Evolutionary conservation across 2,113 vertebrate genomes (phyloP).

Genomic region (Theristicus caerulescens): DNA sequence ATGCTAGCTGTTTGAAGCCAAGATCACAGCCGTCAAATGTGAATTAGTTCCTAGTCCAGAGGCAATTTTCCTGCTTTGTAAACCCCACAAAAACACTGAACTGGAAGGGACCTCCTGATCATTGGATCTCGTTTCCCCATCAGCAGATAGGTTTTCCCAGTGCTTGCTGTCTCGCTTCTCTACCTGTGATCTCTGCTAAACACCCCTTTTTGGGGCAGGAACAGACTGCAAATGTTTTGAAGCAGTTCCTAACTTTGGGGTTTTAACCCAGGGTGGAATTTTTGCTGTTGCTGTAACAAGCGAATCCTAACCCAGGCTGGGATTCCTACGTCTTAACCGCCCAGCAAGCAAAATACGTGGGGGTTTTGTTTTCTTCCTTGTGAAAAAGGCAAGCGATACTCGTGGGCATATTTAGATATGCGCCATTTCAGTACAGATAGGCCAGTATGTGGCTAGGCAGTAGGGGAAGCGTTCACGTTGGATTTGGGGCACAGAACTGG

Average conservation of each 20-base stretch:
- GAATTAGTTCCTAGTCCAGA: not conserved
- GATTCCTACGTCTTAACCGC: not conserved
- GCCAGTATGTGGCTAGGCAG: not conserved
- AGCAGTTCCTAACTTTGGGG: not conserved
- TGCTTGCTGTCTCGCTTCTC: not conserved
- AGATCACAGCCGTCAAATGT: not conserved
- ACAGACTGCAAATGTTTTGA: not conserved
- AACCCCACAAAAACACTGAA: not conserved
- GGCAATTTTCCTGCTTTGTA: not conserved
- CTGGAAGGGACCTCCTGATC: not conserved
- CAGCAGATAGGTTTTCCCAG: not conserved
- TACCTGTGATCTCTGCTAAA: not conserved
- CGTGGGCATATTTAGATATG: fast-evolving
- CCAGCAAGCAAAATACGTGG: not conserved
- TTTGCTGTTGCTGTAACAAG: not conserved
- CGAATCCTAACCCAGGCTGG: not conserved
- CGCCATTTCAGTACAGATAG: not conserved
- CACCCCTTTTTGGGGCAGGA: not conserved
- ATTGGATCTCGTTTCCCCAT: not conserved
- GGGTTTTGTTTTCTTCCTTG: not conserved
- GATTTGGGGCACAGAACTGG: not conserved
- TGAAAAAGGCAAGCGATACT: not conserved
- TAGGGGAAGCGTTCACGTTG: not conserved
- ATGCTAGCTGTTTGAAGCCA: not conserved
- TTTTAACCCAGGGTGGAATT: not conserved